Evolutionary conservation across 2,888 invertebrate genomes (phyloP).

Genomic region (Ormyrus pomaceus): DNA sequence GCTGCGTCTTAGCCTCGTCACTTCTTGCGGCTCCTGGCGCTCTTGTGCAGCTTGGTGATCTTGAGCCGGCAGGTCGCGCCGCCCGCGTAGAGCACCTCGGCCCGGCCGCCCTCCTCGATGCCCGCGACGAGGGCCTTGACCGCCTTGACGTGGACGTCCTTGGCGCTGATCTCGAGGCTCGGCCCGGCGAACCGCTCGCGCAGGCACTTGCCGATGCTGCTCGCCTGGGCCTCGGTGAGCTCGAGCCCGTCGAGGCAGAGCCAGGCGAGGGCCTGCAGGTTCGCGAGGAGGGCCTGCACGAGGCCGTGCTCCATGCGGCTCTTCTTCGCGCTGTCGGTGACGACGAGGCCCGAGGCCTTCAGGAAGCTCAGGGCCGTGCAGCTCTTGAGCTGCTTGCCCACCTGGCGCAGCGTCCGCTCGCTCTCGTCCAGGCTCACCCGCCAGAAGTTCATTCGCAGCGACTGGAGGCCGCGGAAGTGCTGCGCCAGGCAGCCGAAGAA

Average conservation of each 20-base stretch:
- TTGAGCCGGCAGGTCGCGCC: slow-evolving; percentile 70
- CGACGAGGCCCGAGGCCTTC: slow-evolving; percentile 71
- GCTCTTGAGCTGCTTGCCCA: slow-evolving; percentile 70
- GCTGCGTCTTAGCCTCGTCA: slow-evolving; percentile 47
- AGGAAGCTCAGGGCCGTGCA: slow-evolving; percentile 73
- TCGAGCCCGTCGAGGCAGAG: slow-evolving; percentile 72
- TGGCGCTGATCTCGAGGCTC: slow-evolving; percentile 71
- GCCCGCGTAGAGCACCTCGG: slow-evolving; percentile 72
- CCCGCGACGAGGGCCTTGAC: slow-evolving; percentile 72
- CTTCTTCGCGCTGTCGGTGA: slow-evolving; percentile 71
- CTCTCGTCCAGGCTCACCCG: slow-evolving; percentile 70
- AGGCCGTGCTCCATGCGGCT: slow-evolving; percentile 73
- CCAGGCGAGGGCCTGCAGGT: slow-evolving; percentile 72
- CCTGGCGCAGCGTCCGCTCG: slow-evolving; percentile 72
- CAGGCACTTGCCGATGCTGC: slow-evolving; percentile 72
- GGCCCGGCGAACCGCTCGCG: slow-evolving; percentile 72
- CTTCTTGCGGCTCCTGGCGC: slow-evolving; percentile 65
- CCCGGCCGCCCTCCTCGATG: slow-evolving; percentile 72
- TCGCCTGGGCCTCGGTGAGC: slow-evolving; percentile 69
- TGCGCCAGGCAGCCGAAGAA: slow-evolving; percentile 76
- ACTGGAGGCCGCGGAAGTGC: slow-evolving; percentile 74
- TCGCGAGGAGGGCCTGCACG: slow-evolving; percentile 69
- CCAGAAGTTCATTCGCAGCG: slow-evolving; percentile 74
- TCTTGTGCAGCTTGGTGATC: slow-evolving; percentile 69
- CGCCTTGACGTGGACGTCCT: slow-evolving; percentile 71